phyloP scores from a whole-genome alignment of 2,888 invertebrate species.

The Spilosoma lubricipeda region DNA sequence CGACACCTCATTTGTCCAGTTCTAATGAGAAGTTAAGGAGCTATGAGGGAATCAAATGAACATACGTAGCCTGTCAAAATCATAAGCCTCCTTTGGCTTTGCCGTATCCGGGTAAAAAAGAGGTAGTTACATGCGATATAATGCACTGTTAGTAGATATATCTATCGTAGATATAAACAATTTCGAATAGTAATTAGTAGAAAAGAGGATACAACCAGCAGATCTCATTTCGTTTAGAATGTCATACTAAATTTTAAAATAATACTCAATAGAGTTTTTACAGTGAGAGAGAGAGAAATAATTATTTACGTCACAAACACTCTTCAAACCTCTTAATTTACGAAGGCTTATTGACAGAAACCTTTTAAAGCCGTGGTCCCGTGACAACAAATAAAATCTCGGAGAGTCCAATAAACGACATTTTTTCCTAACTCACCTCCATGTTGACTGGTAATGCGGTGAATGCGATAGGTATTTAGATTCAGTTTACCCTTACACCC shows the following conservation, averaged over 20 bases:
- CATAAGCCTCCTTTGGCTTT: too few species aligned
- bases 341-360: constrained; percentile 6
- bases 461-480: constrained; percentile 47
- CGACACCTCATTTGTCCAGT: too few species aligned
- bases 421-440: constrained; percentile 26
- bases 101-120: too few species aligned
- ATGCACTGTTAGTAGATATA: too few species aligned
- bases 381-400: constrained; percentile 14
- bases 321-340: not conserved
- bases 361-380: constrained; percentile 15
- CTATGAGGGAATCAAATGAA: too few species aligned
- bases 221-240: too few species aligned
- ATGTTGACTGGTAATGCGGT: constrained; percentile 27
- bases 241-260: not conserved
- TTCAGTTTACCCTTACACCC: constrained; percentile 43
- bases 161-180: too few species aligned
- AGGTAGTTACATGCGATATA: too few species aligned
- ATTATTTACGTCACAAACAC: not conserved
- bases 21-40: too few species aligned
- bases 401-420: constrained; percentile 22
- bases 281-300: not conserved
- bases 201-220: too few species aligned
- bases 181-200: too few species aligned
- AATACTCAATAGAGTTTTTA: not conserved
- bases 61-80: too few species aligned